Base-by-base conservation (phyloP, 2,888 invertebrate species). In the Tenthredo notha region DNA sequence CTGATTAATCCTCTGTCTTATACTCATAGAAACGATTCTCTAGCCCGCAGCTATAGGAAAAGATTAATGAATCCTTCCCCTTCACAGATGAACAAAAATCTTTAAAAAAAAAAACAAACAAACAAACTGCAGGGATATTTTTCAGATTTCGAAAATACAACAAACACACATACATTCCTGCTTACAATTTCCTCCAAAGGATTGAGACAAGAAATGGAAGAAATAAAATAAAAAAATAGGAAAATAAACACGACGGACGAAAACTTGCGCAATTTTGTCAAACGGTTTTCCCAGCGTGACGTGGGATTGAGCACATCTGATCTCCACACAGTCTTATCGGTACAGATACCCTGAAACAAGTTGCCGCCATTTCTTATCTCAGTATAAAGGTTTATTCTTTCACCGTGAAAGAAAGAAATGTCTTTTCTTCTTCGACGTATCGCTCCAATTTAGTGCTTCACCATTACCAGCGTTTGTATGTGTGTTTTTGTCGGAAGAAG, bases 1-100 rank as follows among this genome's bases (percentile, higher is more conserved):
- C 74, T 74, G 74, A 74, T 74, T 74, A 74, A 74, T 74, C 74
- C 77, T 77, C 50, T 77, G 47, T 74, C 77, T 77, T 72, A 72
- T 40, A 72, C 74, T 74, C 50, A 25, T 50, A 6, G 50, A 29
- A 77, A 77, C 47, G 50, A 15, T 77, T 12, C 29, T 25, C 50
- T 29, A 77, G 29, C 47, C 50, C 50, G 47, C 77, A 47, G 50
- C 50, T 29, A 10, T 5, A 33, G 50, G 29, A 77, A 77, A 54
- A 77, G 50, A 77, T 77, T 77, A 50, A 47, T 77, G 29, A 77
- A 77, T 77, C 43, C 47, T 50, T 77, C 29, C 47, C n/a, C 12
- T 25, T 29, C 29, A n/a, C 15, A 54, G 29, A 54, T 6, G 33
- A 50, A 77, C 18, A 54, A 47, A 15, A 37, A 37, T 37, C 37